A percentile compares a stretch with the other conserved stretches of the same genome.
phyloP scores from a whole-genome alignment of 1,140 invertebrate species.

The Aphis craccivora region DNA sequence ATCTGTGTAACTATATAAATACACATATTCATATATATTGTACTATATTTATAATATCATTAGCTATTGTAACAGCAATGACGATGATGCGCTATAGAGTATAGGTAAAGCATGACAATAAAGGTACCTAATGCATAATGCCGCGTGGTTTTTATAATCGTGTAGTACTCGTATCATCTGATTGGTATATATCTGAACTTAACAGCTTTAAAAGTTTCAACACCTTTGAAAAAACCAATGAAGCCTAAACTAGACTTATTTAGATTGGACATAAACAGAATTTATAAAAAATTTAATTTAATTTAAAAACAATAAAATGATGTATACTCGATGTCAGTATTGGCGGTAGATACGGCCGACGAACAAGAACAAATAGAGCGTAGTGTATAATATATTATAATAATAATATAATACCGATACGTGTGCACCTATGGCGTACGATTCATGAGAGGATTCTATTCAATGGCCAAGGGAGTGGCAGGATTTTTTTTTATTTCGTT shows the following conservation, averaged over 20 bases:
- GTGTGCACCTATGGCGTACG: background rate
- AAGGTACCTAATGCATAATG: too few relatives aligned
- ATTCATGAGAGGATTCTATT: slow-evolving; percentile 52
- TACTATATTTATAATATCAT: too few relatives aligned
- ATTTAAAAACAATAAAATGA: background rate
- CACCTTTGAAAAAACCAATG: background rate
- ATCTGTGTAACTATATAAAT: too few relatives aligned
- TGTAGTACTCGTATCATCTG: too few relatives aligned
- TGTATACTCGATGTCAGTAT: background rate
- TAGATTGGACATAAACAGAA: background rate
- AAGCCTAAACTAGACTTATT: background rate
- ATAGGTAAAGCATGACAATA: too few relatives aligned
- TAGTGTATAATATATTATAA: slow-evolving; percentile 8
- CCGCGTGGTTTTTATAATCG: too few relatives aligned
- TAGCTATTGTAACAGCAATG: too few relatives aligned
- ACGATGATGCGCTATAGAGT: too few relatives aligned
- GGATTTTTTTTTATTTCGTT: background rate
- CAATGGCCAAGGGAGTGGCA: slow-evolving; percentile 17
- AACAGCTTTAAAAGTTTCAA: background rate
- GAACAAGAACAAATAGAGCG: slow-evolving; percentile 46
- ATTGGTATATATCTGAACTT: background rate
- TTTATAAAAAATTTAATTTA: background rate
- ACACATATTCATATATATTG: too few relatives aligned
- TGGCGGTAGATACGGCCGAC: background rate
- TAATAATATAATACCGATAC: background rate